Evolutionary conservation across 2,888 invertebrate genomes (phyloP).

Genomic region (Anaspis maculata): DNA sequence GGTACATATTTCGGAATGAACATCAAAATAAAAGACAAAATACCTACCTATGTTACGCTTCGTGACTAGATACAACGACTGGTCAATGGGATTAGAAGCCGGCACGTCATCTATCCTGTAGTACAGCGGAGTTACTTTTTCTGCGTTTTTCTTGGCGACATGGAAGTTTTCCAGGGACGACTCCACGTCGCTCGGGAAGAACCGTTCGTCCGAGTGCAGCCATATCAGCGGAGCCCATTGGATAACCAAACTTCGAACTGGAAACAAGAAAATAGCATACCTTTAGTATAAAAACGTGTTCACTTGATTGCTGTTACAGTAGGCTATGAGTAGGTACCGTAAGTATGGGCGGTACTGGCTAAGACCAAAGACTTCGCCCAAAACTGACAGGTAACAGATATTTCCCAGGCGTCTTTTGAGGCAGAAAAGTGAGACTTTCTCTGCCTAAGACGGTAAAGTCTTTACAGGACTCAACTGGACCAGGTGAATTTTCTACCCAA

Average conservation of each 20-base stretch:
- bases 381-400: too few species aligned
- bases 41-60: conserved; percentile 42
- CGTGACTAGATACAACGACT: conserved; percentile 45
- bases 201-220: conserved; percentile 57
- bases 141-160: conserved; percentile 30
- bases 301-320: too few species aligned
- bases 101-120: conserved; percentile 10
- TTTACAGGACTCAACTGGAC: too few species aligned
- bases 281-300: too few species aligned
- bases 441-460: too few species aligned
- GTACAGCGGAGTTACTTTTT: conserved; percentile 5
- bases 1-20: not conserved
- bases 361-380: too few species aligned
- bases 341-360: too few species aligned
- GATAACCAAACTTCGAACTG: conserved; percentile 42
- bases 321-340: too few species aligned
- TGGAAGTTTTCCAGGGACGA: conserved; percentile 52
- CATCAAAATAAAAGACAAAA: conserved; percentile 1
- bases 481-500: too few species aligned
- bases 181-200: conserved; percentile 53
- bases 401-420: too few species aligned
- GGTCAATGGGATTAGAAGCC: conserved; percentile 16
- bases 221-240: conserved; percentile 60
- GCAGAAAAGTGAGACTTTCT: too few species aligned
- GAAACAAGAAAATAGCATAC: too few species aligned